These are phyloP conservation scores for Druceiella hillmani DNA, from an alignment of 2,888 invertebrate species.

Conservation along the genomic window DNA sequence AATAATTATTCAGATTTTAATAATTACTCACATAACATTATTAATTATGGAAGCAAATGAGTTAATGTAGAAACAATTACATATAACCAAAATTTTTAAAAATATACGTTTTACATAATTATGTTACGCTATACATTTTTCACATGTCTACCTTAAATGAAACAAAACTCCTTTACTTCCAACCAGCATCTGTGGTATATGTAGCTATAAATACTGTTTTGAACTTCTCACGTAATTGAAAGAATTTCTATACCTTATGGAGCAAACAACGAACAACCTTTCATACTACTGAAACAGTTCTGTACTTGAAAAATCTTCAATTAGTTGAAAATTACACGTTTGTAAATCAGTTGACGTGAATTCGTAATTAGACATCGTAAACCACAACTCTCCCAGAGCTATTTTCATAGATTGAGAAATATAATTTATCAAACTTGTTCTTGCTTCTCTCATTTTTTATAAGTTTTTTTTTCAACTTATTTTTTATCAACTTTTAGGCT, in stretches of 20 bases:
- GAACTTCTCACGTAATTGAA: constrained; percentile 78
- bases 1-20: too few relatives aligned
- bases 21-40: too few relatives aligned
- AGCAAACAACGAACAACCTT: constrained; percentile 82
- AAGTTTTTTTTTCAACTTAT: too few relatives aligned
- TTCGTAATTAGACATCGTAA: not conserved
- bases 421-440: too few relatives aligned
- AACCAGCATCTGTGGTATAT: constrained; percentile 77
- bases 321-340: constrained; percentile 48
- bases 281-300: constrained; percentile 88
- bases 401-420: too few relatives aligned
- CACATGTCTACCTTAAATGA: constrained; percentile 70
- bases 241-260: constrained; percentile 80
- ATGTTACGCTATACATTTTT: too few relatives aligned
- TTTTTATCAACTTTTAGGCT: too few relatives aligned
- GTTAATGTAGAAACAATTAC: too few relatives aligned
- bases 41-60: too few relatives aligned
- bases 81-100: too few relatives aligned
- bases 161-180: constrained; percentile 91
- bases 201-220: constrained; percentile 62
- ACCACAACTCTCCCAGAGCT: not conserved
- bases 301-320: constrained; percentile 65
- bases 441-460: too few relatives aligned
- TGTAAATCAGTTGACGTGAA: not conserved
- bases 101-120: too few relatives aligned